phyloP scores from a whole-genome alignment of 2,888 invertebrate species.

The Lamellibrachia satsuma region DNA sequence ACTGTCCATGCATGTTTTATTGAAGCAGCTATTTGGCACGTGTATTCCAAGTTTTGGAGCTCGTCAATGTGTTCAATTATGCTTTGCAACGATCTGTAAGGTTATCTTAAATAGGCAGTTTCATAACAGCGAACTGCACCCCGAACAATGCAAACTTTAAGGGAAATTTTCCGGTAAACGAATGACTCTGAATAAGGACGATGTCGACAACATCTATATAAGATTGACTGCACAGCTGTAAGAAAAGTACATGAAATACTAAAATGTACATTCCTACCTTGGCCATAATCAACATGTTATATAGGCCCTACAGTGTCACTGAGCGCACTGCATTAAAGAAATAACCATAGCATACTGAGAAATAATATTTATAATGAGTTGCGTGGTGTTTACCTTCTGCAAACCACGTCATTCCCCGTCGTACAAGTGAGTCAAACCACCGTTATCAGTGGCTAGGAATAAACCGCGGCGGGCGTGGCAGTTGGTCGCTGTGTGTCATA shows the following conservation, averaged over 20 bases:
- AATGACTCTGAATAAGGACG: no score
- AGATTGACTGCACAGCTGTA: no score
- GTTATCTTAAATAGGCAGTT: neutral
- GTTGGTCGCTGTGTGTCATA: neutral
- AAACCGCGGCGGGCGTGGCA: neutral
- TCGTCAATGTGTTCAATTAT: neutral
- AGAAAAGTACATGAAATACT: no score
- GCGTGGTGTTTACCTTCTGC: neutral
- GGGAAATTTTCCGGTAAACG: no score
- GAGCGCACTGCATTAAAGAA: neutral
- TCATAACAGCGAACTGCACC: neutral
- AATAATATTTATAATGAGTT: neutral
- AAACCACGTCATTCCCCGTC: neutral
- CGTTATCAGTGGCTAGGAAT: neutral
- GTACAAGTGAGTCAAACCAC: neutral
- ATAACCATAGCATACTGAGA: neutral
- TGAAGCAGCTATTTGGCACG: neutral
- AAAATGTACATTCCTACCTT: neutral
- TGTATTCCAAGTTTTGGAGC: neutral
- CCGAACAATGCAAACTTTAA: no score
- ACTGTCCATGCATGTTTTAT: no score
- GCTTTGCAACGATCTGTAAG: neutral
- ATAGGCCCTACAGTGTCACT: neutral
- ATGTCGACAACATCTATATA: no score
- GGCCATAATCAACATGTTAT: neutral